Conservation (phyloP, 1,140 invertebrate species). For the Nasonia longicornis region DNA sequence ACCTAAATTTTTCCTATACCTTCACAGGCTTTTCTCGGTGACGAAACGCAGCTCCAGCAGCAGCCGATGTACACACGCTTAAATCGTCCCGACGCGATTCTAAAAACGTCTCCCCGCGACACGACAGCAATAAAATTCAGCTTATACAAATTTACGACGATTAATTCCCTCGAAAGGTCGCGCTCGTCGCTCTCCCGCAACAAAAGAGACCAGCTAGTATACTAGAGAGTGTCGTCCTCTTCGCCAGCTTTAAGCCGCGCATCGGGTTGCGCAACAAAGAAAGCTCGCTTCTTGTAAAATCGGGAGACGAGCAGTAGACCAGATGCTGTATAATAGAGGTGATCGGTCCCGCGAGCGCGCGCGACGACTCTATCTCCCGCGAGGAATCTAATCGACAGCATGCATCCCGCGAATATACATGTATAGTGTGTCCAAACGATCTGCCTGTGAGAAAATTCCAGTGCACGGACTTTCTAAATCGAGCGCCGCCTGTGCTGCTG, state of each 20-base stretch:
- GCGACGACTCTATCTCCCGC: background rate
- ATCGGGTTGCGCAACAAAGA: background rate
- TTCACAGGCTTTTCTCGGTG: background rate
- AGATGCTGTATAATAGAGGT: constrained; percentile 17
- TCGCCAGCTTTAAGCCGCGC: background rate
- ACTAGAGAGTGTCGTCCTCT: background rate
- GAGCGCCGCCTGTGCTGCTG: constrained; percentile 19
- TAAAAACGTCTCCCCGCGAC: constrained; percentile 31
- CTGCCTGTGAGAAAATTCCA: constrained; percentile 29
- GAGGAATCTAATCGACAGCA: background rate
- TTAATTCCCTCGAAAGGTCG: constrained; percentile 21
- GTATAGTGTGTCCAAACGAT: constrained; percentile 24
- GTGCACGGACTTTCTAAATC: constrained; percentile 44
- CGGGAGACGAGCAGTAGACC: background rate
- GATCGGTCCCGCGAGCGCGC: background rate
- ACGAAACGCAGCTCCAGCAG: constrained; percentile 12
- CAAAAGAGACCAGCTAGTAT: background rate
- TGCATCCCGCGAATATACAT: constrained; percentile 10
- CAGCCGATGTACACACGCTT: constrained; percentile 6
- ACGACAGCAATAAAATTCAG: constrained; percentile 39
- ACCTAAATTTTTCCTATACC: background rate
- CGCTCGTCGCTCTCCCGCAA: background rate
- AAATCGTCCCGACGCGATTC: background rate
- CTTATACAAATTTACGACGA: constrained; percentile 42
- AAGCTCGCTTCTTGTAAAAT: background rate